A percentile compares a stretch with the other conserved stretches of the same genome.
phyloP scores from a whole-genome alignment of 2,113 vertebrate genomes.

The Phrynosoma blainvillii region DNA sequence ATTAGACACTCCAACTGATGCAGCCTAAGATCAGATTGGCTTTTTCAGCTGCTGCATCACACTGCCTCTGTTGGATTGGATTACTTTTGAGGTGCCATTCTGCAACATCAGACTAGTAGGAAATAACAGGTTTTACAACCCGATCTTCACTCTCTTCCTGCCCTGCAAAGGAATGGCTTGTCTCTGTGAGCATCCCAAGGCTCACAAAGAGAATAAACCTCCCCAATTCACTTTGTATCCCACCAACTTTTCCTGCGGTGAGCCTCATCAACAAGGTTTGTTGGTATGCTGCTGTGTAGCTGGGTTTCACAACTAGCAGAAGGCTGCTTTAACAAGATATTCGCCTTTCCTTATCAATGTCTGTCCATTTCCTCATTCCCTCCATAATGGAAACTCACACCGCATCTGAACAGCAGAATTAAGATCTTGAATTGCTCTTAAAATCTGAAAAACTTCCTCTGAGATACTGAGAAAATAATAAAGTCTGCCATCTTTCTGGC shows the following conservation, averaged over 20 bases:
- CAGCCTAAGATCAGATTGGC: neutral
- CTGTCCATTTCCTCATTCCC: conserved; percentile 5
- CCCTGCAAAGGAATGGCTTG: too few relatives aligned
- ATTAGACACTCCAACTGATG: too few relatives aligned
- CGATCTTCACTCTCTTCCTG: too few relatives aligned
- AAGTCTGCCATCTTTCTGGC: conserved; percentile 23
- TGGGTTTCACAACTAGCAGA: conserved; percentile 29
- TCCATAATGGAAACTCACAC: conserved; percentile 42
- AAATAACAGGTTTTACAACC: too few relatives aligned
- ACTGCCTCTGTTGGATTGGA: neutral
- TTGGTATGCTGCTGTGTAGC: conserved; percentile 52
- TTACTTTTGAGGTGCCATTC: too few relatives aligned
- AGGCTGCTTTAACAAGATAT: conserved; percentile 60
- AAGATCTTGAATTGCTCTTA: conserved; percentile 28
- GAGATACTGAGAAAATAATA: conserved; percentile 50
- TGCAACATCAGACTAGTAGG: too few relatives aligned
- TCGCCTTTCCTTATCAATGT: neutral
- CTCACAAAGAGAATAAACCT: too few relatives aligned
- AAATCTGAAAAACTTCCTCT: conserved; percentile 38
- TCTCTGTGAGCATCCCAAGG: too few relatives aligned
- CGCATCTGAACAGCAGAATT: conserved; percentile 58
- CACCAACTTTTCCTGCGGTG: conserved; percentile 36
- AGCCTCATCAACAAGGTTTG: conserved; percentile 38
- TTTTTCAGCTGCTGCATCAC: too few relatives aligned
- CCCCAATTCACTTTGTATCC: conserved; percentile 33